Evolutionary conservation across 2,797 vertebrate species (phyloP), one percentile per base, ranked within the genome.

Genomic region (Karalla daura): DNA sequence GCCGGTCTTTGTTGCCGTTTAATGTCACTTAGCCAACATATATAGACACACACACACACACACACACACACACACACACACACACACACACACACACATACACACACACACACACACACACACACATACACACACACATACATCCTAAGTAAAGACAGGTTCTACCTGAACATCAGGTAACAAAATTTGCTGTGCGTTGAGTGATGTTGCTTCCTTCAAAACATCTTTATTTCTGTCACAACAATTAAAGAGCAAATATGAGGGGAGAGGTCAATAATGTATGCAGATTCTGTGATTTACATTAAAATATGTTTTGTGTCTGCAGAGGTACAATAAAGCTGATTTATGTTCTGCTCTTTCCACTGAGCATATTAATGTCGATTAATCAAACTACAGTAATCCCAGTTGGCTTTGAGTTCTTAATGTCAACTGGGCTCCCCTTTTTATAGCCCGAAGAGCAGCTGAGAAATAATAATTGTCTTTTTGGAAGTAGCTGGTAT

Each of bases 341-440:
- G 72, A 84, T 70, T 69, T 76, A 85, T 74, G 55, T 12, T 11
- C 56, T 63, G 39, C 45, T 52, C 66, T 84, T 70, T 71, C 64
- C 47, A 25, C 36, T 17, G 46, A 76, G 43, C 49, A 62, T 59
- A 64, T 80, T 65, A 62, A 64, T 59, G 30, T 72, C 46, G 46
- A 78, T 80, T 63, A 76, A 83, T 84, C 77, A 79, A 73, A 67
- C 33, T 45, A 68, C 68, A 76, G 27, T 51, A 80, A 78, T 80
- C 45, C 54, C 56, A 39, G 50, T 60, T 30, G 63, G 59, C 56
- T 81, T 66, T 52, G 51, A 75, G 43, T 62, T 61, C 43, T 76
- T 78, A 61, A 55, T 86, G 75, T 79, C 74, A 80, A 49, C 53
- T 17, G 30, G 53, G 35, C 64, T 60, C 52, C 32, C 69, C 17